phyloP scores from a whole-genome alignment of 2,113 vertebrate species.

The Chaetops frenatus region DNA sequence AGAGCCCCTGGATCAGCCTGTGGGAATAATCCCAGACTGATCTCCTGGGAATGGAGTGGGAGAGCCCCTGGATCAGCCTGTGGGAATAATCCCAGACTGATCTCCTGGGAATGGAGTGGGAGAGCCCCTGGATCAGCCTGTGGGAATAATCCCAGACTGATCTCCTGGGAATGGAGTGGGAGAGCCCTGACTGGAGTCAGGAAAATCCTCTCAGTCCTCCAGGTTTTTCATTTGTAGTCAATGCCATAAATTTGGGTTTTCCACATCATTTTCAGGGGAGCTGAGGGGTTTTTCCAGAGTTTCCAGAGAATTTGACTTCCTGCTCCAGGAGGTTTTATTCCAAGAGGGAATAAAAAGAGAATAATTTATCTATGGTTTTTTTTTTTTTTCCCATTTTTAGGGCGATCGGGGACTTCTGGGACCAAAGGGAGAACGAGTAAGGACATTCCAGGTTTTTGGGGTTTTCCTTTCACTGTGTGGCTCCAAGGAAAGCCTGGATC shows the following conservation, averaged over 20 bases:
- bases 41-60: neutral
- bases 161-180: no score
- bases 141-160: no score
- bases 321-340: neutral
- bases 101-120: no score
- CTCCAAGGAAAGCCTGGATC: neutral
- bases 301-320: neutral
- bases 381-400: conserved; percentile 46
- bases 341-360: neutral
- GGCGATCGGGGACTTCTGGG: conserved; percentile 78
- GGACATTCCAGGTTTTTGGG: neutral
- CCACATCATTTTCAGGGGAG: neutral
- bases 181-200: neutral
- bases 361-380: neutral
- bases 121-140: no score
- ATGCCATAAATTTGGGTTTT: neutral
- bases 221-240: no score
- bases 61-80: neutral
- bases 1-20: neutral
- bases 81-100: neutral
- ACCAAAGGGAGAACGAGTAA: conserved; percentile 82
- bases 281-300: neutral
- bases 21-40: neutral
- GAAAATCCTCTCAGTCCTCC: no score
- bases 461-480: neutral